Conservation (phyloP, 1,140 invertebrate species). For the Drosophila virilis region DNA sequence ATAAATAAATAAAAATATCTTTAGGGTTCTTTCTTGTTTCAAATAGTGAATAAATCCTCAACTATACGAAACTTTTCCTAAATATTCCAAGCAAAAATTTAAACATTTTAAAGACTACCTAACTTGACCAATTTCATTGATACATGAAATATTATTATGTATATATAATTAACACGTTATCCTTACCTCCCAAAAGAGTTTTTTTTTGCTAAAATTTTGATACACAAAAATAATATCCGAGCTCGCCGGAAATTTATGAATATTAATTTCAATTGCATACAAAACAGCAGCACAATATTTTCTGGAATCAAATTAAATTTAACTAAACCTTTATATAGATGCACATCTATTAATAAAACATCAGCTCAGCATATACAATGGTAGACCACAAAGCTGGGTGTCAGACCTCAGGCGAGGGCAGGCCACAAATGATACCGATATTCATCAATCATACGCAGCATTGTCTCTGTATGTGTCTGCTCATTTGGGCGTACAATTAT, state of each 20-base stretch:
- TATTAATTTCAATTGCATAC: not conserved
- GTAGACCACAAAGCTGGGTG: constrained; percentile 45
- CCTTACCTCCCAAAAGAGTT: too few relatives aligned
- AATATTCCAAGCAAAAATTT: too few relatives aligned
- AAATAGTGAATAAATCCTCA: too few relatives aligned
- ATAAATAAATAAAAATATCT: too few relatives aligned
- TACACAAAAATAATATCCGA: too few relatives aligned
- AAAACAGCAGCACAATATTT: not conserved
- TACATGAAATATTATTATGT: too few relatives aligned
- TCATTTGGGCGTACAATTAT: constrained; percentile 72
- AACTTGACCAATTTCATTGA: too few relatives aligned
- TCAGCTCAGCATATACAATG: constrained; percentile 4
- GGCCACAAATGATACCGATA: constrained; percentile 54
- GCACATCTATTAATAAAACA: constrained; percentile 27
- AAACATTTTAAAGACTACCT: too few relatives aligned
- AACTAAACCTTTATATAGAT: not conserved
- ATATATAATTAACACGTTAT: too few relatives aligned
- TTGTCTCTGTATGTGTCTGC: constrained; percentile 19
- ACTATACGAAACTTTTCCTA: too few relatives aligned
- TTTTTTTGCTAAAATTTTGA: too few relatives aligned
- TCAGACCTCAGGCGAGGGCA: constrained; percentile 28
- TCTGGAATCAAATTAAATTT: not conserved
- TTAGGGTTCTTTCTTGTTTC: too few relatives aligned
- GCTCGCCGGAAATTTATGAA: not conserved
- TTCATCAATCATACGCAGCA: constrained; percentile 75